A percentile compares a stretch with the other conserved stretches of the same genome.
Evolutionary conservation across 2,113 vertebrate genomes (phyloP).

Genomic region (Solea senegalensis): DNA sequence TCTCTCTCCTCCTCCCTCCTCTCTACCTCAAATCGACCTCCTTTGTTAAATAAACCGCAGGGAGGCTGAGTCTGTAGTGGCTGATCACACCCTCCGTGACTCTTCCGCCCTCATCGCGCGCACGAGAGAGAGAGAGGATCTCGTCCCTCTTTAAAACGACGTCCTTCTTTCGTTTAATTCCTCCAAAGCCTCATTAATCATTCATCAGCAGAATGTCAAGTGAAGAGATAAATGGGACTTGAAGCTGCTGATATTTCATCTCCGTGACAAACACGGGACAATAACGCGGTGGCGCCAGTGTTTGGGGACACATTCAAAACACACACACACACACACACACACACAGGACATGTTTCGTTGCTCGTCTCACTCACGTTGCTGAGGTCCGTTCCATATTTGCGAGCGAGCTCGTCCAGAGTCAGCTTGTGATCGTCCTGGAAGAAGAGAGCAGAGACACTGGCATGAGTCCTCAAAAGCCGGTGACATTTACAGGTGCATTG

Average conservation of each 20-base stretch:
- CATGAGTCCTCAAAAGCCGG: conserved; percentile 20
- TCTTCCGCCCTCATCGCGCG: neutral
- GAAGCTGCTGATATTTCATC: conserved; percentile 12
- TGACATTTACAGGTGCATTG: conserved; percentile 45
- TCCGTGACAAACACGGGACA: neutral
- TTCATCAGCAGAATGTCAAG: conserved; percentile 22
- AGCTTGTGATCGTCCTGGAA: conserved; percentile 96
- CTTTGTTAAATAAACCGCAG: neutral
- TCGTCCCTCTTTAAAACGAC: neutral
- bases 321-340: neutral
- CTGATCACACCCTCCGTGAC: neutral
- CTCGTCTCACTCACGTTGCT: conserved; percentile 83
- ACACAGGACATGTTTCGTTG: neutral
- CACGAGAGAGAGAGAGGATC: neutral
- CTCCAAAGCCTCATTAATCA: neutral
- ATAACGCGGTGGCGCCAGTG: neutral
- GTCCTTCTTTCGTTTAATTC: neutral
- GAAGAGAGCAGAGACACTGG: conserved; percentile 23
- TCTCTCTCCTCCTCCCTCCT: neutral
- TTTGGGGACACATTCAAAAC: neutral
- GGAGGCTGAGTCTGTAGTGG: neutral
- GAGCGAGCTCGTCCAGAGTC: conserved; percentile 93
- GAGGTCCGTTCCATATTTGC: conserved; percentile 95
- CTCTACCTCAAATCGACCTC: neutral
- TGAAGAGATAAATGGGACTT: neutral